phyloP scores from a whole-genome alignment of 1,140 invertebrate genomes.

The Sycobia sp. region DNA sequence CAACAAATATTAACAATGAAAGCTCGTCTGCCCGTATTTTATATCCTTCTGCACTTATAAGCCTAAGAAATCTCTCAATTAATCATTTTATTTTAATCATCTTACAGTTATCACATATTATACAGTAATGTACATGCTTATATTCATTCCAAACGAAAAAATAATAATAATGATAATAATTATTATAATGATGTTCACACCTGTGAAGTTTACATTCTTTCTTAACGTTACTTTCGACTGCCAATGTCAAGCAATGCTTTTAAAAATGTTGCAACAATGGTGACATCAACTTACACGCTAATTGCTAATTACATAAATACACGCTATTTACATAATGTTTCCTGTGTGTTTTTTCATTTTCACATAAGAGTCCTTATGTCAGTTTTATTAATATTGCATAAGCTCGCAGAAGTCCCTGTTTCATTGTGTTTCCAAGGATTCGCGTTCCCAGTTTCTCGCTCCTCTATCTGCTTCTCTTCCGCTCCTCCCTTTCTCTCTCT shows the following conservation, averaged over 20 bases:
- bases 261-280: constrained; percentile 24
- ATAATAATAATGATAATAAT: constrained; percentile 14
- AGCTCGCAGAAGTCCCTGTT: constrained; percentile 16
- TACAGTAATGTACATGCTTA: constrained; percentile 44
- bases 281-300: constrained; percentile 25
- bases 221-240: constrained; percentile 19
- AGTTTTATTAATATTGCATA: constrained; percentile 21
- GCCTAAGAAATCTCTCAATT: constrained; percentile 26
- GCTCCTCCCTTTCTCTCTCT: too few species aligned
- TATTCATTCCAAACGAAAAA: constrained; percentile 18
- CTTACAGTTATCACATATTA: constrained; percentile 36
- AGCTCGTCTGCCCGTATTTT: constrained; percentile 23
- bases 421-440: constrained; percentile 11
- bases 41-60: constrained; percentile 20
- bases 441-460: neutral
- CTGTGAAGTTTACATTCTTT: constrained; percentile 3
- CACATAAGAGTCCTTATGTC: constrained; percentile 22
- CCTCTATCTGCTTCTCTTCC: too few species aligned
- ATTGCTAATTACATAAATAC: constrained; percentile 61
- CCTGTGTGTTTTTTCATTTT: constrained; percentile 32
- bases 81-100: constrained; percentile 16
- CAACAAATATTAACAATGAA: constrained; percentile 24
- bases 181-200: constrained; percentile 13
- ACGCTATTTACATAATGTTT: constrained; percentile 54
- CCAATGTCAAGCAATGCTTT: constrained; percentile 26